These are phyloP conservation scores for Mercenaria mercenaria DNA, from an alignment of 1,140 invertebrate genomes.

Conservation along the genomic window DNA sequence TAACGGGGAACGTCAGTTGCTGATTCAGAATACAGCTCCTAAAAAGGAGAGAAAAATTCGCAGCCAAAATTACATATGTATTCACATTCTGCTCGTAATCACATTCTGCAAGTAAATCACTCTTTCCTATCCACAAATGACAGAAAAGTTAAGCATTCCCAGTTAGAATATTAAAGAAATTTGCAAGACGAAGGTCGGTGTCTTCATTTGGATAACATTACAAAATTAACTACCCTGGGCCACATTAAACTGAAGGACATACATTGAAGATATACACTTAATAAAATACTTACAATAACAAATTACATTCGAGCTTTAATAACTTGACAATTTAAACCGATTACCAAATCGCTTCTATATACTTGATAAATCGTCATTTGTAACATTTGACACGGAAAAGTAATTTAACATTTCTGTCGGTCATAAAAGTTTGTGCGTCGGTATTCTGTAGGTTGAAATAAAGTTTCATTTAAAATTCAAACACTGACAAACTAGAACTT, in stretches of 20 bases:
- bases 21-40: too few relatives aligned
- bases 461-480: neutral
- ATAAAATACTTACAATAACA: slow-evolving; percentile 11
- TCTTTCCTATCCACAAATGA: too few relatives aligned
- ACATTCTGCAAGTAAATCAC: too few relatives aligned
- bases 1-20: too few relatives aligned
- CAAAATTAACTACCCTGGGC: neutral
- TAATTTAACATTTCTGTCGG: neutral
- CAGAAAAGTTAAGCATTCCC: too few relatives aligned
- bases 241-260: neutral
- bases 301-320: neutral
- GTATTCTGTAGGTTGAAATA: neutral
- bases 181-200: neutral
- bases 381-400: neutral
- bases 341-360: neutral
- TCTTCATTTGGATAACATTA: neutral
- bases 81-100: too few relatives aligned
- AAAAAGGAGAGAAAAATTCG: too few relatives aligned
- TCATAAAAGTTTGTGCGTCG: neutral
- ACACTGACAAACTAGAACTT: neutral
- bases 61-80: too few relatives aligned
- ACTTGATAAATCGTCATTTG: neutral
- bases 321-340: neutral
- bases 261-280: neutral
- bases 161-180: neutral